These are phyloP conservation scores for Gopherus flavomarginatus DNA, from an alignment of 2,113 vertebrate genomes.

Conservation along the genomic window DNA sequence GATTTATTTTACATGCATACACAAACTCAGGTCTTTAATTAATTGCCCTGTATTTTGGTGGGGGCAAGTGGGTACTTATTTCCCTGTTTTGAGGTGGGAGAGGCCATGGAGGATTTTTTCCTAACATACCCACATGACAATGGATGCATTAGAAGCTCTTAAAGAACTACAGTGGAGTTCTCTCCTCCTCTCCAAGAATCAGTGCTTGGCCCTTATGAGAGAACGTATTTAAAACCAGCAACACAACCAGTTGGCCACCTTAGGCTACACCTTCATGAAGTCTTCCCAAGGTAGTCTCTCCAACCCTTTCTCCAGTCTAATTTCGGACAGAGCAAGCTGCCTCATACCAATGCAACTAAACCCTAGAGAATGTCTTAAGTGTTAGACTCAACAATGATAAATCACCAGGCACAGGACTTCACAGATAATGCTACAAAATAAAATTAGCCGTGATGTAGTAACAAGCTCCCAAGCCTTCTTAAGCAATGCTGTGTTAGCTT, in stretches of 20 bases:
- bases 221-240: background rate
- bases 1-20: no score
- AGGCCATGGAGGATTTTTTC: background rate
- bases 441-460: background rate
- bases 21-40: background rate
- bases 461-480: background rate
- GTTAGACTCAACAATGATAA: constrained; percentile 44
- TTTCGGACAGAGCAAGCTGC: constrained; percentile 1
- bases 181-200: background rate
- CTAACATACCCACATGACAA: background rate
- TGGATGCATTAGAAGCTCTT: background rate
- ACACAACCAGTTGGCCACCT: background rate
- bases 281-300: background rate
- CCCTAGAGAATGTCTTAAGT: background rate
- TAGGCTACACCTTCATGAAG: background rate
- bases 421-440: background rate
- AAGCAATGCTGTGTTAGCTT: background rate
- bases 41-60: background rate
- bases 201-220: background rate
- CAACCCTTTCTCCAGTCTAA: constrained; percentile 1
- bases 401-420: constrained; percentile 11
- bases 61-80: background rate
- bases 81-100: background rate
- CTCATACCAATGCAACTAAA: rapidly evolving
- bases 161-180: background rate